Conservation (phyloP, 2,888 invertebrate genomes). For the Timema cristinae region DNA sequence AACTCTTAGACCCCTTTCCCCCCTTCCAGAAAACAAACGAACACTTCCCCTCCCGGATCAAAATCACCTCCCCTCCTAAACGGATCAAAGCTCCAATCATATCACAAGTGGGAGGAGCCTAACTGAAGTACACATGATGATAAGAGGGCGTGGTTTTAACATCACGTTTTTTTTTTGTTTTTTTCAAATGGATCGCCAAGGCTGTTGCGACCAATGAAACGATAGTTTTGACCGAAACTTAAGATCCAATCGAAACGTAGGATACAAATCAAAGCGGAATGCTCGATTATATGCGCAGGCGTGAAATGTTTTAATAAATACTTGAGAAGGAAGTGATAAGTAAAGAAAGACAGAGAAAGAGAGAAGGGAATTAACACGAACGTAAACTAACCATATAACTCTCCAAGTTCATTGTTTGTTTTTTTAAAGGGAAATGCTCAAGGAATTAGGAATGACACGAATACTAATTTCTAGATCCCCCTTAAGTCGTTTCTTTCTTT, state of each 20-base stretch:
- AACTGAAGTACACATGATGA: constrained; percentile 7
- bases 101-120: constrained; percentile 29
- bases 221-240: neutral
- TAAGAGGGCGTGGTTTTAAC: constrained; percentile 19
- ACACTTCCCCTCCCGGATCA: neutral
- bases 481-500: neutral
- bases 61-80: neutral
- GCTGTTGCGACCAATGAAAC: constrained; percentile 8
- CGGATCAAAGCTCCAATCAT: constrained; percentile 28
- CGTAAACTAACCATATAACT: neutral
- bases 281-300: constrained; percentile 19
- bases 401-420: neutral
- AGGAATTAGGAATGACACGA: neutral
- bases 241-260: neutral
- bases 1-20: neutral
- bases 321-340: neutral
- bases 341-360: neutral
- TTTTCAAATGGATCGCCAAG: constrained; percentile 4
- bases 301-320: constrained; percentile 5
- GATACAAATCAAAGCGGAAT: constrained; percentile 13
- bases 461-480: neutral
- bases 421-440: neutral
- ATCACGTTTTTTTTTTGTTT: constrained; percentile 21
- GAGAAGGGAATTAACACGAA: constrained; percentile 6
- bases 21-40: neutral